Conservation (phyloP, 2,888 invertebrate genomes). For the Acleris emargana region DNA sequence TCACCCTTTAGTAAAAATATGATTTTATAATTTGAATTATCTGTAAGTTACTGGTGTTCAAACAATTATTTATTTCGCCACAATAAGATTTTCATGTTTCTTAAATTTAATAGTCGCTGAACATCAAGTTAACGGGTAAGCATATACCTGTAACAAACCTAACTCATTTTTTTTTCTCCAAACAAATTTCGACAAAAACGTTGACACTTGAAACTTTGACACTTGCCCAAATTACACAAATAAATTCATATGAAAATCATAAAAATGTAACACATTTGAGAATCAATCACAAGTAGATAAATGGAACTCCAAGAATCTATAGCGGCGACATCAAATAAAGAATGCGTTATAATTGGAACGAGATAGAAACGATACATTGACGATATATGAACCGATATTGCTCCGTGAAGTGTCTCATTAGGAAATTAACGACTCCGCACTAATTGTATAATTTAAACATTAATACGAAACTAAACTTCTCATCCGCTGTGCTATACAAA, state of each 20-base stretch:
- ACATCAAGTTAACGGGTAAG: no score
- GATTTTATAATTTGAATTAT: no score
- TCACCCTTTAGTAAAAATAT: no score
- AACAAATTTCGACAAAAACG: no score
- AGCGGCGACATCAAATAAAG: slow-evolving; percentile 28
- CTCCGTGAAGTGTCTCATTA: slow-evolving; percentile 42
- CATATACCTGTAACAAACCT: no score
- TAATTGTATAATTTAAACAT: slow-evolving; percentile 43
- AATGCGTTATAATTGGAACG: slow-evolving; percentile 26
- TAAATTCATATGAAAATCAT: neutral
- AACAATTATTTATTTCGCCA: no score
- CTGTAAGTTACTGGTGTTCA: no score
- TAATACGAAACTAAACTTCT: slow-evolving; percentile 21
- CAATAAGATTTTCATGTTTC: no score
- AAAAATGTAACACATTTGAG: neutral
- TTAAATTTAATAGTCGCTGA: no score
- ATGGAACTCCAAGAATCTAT: slow-evolving; percentile 6
- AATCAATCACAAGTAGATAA: neutral
- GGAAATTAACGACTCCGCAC: slow-evolving; percentile 40
- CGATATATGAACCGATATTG: slow-evolving; percentile 39
- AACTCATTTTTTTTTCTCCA: no score
- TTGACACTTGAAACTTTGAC: no score
- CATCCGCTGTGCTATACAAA: slow-evolving; percentile 18
- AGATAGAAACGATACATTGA: slow-evolving; percentile 36
- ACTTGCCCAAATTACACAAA: no score